Evolutionary conservation across 2,113 vertebrate species (phyloP).

Genomic region (Mesembrinibis cayennensis): DNA sequence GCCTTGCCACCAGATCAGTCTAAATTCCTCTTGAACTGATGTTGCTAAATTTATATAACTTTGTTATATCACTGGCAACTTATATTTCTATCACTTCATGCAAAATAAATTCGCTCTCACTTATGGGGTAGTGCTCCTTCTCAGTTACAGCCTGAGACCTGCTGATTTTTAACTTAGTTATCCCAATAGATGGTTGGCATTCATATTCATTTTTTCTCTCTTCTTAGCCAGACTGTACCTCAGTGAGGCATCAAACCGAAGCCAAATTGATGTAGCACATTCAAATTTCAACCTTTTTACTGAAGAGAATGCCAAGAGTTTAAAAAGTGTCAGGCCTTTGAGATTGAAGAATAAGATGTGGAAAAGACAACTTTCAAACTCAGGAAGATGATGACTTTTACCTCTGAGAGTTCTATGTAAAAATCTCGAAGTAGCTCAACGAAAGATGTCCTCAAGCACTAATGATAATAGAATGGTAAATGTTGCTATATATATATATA

Average conservation of each 20-base stretch:
- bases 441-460: background rate
- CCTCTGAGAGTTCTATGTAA: background rate
- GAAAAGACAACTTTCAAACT: conserved; percentile 38
- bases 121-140: conserved; percentile 10
- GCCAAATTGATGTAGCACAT: conserved; percentile 37
- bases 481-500: background rate
- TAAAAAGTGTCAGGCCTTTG: background rate
- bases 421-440: background rate
- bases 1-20: background rate
- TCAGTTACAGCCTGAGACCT: conserved; percentile 37
- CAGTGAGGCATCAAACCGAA: background rate
- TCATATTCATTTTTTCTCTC: conserved; percentile 17
- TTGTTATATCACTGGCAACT: conserved; percentile 1
- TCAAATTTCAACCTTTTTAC: conserved; percentile 43
- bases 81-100: conserved; percentile 14
- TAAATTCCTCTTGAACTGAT: background rate
- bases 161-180: conserved; percentile 8
- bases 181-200: conserved; percentile 22
- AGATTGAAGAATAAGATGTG: background rate
- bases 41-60: background rate
- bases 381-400: background rate
- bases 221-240: conserved; percentile 24
- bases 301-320: conserved; percentile 36
- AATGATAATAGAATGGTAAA: background rate
- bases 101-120: conserved; percentile 11